Evolutionary conservation across 2,113 vertebrate species (phyloP).

Genomic region (Ceyx margarethae): DNA sequence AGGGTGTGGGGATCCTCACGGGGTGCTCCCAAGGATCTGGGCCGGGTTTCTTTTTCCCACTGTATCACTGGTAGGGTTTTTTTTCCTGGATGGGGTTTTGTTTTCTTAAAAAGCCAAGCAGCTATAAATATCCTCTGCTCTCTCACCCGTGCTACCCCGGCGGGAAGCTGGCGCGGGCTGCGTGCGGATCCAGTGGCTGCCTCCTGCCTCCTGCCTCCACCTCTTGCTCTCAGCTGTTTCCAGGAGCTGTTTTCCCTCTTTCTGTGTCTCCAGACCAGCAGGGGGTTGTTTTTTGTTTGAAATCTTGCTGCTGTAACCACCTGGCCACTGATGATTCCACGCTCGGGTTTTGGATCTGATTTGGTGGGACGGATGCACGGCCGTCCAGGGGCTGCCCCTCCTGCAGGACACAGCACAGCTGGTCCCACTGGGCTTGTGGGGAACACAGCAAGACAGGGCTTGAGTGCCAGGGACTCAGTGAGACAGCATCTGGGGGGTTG

Average conservation of each 20-base stretch:
- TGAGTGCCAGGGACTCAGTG: background rate
- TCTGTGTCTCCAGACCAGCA: background rate
- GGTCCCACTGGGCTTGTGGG: background rate
- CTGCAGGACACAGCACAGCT: background rate
- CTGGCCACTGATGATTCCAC: too few species aligned
- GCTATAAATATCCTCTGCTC: background rate
- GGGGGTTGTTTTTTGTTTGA: background rate
- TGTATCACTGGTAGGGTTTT: background rate
- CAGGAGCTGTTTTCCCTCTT: background rate
- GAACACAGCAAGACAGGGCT: background rate
- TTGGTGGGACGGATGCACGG: background rate
- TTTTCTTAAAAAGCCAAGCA: background rate
- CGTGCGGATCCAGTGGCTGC: background rate
- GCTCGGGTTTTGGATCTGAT: rapidly evolving
- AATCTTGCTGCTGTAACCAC: background rate
- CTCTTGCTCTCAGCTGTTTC: background rate
- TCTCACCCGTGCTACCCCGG: background rate
- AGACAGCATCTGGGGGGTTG: background rate
- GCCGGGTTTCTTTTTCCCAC: background rate
- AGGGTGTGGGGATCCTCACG: background rate
- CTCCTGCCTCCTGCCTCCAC: background rate
- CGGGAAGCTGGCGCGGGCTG: background rate
- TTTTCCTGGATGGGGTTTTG: background rate
- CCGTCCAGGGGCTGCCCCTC: rapidly evolving
- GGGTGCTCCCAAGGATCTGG: background rate